Evolutionary conservation across 1,140 invertebrate species (phyloP).

Genomic region (Muscidifurax raptorellus): DNA sequence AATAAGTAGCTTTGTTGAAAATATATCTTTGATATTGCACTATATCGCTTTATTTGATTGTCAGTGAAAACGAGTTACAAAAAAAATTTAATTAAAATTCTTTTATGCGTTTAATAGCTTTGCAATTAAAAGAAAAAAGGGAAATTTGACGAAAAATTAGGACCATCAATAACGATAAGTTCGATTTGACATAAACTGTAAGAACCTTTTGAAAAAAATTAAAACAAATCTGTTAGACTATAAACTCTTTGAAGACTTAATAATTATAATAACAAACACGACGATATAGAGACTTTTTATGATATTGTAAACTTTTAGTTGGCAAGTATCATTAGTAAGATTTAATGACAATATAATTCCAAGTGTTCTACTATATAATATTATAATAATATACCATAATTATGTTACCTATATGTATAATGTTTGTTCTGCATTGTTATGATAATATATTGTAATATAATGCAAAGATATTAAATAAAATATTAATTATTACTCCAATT

Average conservation of each 20-base stretch:
- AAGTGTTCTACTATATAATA: neutral
- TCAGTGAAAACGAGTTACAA: no score
- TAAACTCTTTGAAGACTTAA: neutral
- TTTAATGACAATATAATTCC: slow-evolving; percentile 9
- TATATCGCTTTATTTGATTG: no score
- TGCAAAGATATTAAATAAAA: neutral
- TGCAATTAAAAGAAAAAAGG: no score
- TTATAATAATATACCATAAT: no score
- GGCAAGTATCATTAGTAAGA: neutral
- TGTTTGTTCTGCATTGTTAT: neutral
- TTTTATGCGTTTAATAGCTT: no score
- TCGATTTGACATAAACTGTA: neutral
- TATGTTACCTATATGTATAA: neutral
- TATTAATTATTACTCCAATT: neutral
- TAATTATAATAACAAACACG: neutral
- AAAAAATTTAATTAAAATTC: no score
- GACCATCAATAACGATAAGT: neutral
- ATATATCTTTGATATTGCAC: no score
- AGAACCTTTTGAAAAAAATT: neutral
- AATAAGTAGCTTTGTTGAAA: no score
- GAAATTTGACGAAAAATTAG: neutral
- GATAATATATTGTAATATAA: neutral
- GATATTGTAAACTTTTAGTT: neutral
- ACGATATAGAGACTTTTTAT: neutral
- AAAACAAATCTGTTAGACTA: neutral